Conservation (phyloP, 1,140 invertebrate genomes). For the Calephelis virginiensis region DNA sequence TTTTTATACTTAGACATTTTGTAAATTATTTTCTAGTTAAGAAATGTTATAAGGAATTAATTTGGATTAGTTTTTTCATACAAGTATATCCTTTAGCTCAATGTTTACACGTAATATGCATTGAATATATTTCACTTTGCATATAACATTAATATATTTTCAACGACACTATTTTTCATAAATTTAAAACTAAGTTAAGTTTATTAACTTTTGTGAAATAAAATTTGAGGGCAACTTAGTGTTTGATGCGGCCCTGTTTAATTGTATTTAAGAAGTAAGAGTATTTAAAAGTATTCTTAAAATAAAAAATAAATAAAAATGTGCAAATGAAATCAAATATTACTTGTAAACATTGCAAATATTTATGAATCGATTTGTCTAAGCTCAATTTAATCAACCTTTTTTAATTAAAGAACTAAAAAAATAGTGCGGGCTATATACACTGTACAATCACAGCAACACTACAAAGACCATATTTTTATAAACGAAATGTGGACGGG, state of each 20-base stretch:
- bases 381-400: constrained; percentile 19
- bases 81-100: not conserved
- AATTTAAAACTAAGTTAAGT: too few species aligned
- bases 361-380: constrained; percentile 18
- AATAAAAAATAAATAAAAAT: too few species aligned
- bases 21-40: constrained; percentile 73
- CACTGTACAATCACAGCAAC: constrained; percentile 5
- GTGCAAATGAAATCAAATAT: not conserved
- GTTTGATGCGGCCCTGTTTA: too few species aligned
- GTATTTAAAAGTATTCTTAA: too few species aligned
- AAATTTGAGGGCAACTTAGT: too few species aligned
- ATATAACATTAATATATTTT: not conserved
- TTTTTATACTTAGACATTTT: constrained; percentile 75
- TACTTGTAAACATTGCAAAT: constrained; percentile 25
- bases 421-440: constrained; percentile 18
- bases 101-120: constrained; percentile 31
- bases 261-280: too few species aligned
- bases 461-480: constrained; percentile 69
- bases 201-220: too few species aligned
- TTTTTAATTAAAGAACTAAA: constrained; percentile 37
- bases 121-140: constrained; percentile 33
- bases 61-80: constrained; percentile 28
- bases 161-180: not conserved
- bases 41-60: constrained; percentile 43
- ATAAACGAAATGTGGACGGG: constrained; percentile 54